phyloP scores from a whole-genome alignment of 2,113 vertebrate species.

The cattle (Bos taurus) region ARS-UCD2.0 NC_037329.1:26616501-26617000 shows the following conservation, averaged over 20 bases:
- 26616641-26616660: neutral
- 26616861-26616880: neutral
- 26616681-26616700: neutral
- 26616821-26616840: neutral
- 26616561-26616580: constrained; percentile 16
- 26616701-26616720: constrained; percentile 15
- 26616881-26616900: neutral
- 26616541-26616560: neutral
- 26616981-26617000: constrained; percentile 21
- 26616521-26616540: neutral
- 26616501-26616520: neutral
- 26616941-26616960: constrained; percentile 50
- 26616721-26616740: neutral
- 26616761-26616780: constrained; percentile 47
- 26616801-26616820: neutral
- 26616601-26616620: neutral
- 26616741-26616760: constrained; percentile 12
- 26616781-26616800: constrained; percentile 29
- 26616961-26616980: neutral
- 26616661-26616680: neutral
- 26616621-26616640: neutral
- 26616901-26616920: constrained; percentile 32
- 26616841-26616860: neutral
- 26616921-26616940: constrained; percentile 30
- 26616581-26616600: neutral